These are phyloP conservation scores for Oreocharis arfaki DNA, from an alignment of 2,113 vertebrate species.

Conservation along the genomic window DNA sequence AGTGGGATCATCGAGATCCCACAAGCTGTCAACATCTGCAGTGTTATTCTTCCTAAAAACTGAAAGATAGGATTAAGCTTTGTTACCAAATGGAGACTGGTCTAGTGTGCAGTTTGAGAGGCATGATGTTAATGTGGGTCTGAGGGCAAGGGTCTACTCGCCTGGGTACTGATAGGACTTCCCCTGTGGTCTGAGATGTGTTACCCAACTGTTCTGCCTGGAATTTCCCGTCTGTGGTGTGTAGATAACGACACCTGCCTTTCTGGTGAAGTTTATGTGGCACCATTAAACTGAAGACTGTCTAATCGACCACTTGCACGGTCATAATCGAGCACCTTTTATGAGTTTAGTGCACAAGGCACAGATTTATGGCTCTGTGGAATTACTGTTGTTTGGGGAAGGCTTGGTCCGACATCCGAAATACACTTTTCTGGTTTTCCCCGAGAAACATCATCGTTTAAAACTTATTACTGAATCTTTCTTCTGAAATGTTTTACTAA, in stretches of 20 bases:
- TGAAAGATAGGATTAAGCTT: not conserved
- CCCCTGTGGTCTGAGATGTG: not conserved
- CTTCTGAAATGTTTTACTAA: not conserved
- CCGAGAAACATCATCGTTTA: not conserved
- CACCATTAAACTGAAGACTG: not conserved
- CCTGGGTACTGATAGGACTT: not conserved
- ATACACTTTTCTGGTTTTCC: not conserved
- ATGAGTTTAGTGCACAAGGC: not conserved
- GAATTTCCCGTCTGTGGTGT: not conserved
- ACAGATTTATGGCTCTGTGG: not conserved
- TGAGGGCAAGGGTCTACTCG: not conserved
- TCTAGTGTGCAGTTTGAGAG: not conserved
- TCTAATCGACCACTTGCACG: not conserved
- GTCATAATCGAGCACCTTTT: not conserved
- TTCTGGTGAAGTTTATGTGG: not conserved
- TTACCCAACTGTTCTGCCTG: not conserved
- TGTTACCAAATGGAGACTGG: not conserved
- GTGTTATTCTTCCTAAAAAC: not conserved
- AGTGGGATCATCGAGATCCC: not conserved
- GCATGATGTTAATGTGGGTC: not conserved
- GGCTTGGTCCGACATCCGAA: not conserved
- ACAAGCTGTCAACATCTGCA: not conserved
- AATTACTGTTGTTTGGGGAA: not conserved
- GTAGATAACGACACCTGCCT: not conserved
- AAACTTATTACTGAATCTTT: not conserved